Evolutionary conservation across 2,888 invertebrate genomes (phyloP), one percentile per base, ranked within the genome.

Genomic region (Epinotia bilunana): DNA sequence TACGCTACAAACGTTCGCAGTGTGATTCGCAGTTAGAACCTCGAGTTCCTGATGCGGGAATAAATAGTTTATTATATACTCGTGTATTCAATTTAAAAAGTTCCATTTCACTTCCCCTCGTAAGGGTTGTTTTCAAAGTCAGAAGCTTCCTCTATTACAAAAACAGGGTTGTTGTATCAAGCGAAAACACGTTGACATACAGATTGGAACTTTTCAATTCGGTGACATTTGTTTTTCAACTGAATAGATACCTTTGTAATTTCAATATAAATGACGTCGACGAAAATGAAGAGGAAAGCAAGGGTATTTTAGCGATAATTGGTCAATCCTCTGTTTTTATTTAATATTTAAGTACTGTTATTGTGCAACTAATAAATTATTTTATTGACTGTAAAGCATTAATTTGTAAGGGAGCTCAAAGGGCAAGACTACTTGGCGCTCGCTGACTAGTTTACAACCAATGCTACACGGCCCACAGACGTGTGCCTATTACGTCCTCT

Each of bases 61-160:
- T 70, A 60, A 71, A 60, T 53, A 71, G 60, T 71, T 74, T 20
- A 71, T 65, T 39, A 67, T 55, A 49, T 39, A 16, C 67, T 55
- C 61, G 61, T 28, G 23, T 63, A n/a, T 9, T 39, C 39, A 73
- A 67, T 67, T 60, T 23, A 73, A 68, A 73, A 73, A 67, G n/a
- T 73, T 67, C 33, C 20, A 43, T 73, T 73, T 73, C 73, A 67
- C 73, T 73, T 67, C 61, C 67, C 33, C 12, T 53, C 9, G 18
- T 39, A 53, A 33, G 49, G 67, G n/a, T 39, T 60, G 73, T 73
- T 67, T 65, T 61, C 67, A 67, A 73, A 73, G 73, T 73, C 33
- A 49, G 28, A 33, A 67, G 60, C 46, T 73, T 61, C 39, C 33
- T 46, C 18, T 61, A 49, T 43, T 43, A 72, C 49, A 33, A 16